phyloP scores from a whole-genome alignment of 2,888 invertebrate genomes.

The Epirrhoe tristata region DNA sequence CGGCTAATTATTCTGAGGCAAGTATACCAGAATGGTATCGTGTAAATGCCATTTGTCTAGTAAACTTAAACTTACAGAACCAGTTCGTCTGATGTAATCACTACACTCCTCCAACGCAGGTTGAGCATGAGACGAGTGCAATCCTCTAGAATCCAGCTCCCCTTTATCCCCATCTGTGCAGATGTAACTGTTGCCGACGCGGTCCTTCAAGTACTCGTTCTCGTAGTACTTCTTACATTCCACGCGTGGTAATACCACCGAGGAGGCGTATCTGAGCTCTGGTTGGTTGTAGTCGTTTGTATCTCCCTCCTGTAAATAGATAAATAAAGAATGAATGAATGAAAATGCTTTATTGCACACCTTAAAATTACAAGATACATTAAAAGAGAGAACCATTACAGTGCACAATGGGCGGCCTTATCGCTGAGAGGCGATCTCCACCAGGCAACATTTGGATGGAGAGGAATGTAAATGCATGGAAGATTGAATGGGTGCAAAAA shows the following conservation, averaged over 20 bases:
- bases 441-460: no score
- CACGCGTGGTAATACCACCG: background rate
- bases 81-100: background rate
- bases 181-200: background rate
- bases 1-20: no score
- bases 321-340: no score
- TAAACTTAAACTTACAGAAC: conserved; percentile 2
- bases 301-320: conserved; percentile 12
- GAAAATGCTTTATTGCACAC: no score
- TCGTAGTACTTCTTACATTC: background rate
- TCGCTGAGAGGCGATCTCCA: no score
- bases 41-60: no score
- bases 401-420: no score
- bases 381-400: no score
- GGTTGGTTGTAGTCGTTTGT: conserved; percentile 6
- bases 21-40: no score
- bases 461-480: no score
- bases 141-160: background rate
- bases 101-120: background rate
- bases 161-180: background rate
- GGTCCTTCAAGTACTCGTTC: conserved; percentile 7
- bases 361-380: no score
- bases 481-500: no score
- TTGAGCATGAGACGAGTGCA: background rate
- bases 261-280: conserved; percentile 9